Evolutionary conservation across 2,113 vertebrate genomes (phyloP), one percentile per base, ranked within the genome.

Genomic region (Fregata magnificens): DNA sequence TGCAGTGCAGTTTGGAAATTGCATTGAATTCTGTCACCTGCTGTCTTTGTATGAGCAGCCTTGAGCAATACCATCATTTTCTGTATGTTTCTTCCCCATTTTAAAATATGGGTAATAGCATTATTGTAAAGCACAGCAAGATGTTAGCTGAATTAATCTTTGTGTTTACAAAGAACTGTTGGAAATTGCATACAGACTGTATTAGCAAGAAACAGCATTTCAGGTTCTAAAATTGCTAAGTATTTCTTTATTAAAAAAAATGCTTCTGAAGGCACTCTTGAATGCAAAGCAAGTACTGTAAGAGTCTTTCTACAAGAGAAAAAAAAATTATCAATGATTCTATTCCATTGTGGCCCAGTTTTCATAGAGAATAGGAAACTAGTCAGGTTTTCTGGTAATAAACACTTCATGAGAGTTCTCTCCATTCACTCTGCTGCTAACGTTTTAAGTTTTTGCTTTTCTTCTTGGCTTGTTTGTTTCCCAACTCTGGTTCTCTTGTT

Each of bases 1-100:
- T 95, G 83, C 77, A 59, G 61, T 84, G 56, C 80, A 85, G 53
- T 87, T 93, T 95, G 90, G 73, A 87, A 90, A 93, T 76, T 85
- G 47, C 81, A 65, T 69, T 94, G 81, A 76, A 42, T 93, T 89
- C 78, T 92, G 69, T 94, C 80, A 62, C 72, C 59, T 87, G 77
- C 44, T 90, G 62, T 76, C 65, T 96, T 87, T 89, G 22, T 86
- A 50, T 83, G 81, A 87, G 31, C 93, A 91, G 40, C 65, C 44
- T 91, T 94, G 86, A 91, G 73, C 89, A 95, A 71, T 94, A 16
- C n/a, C 77, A 52, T 82, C 5, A 44, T 61, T 91, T 89, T 95
- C 78, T 91, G 34, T 89, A 32, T 85, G 77, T 87, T 88, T 72
- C 53, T 91, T 89, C 26, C 89, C 62, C 81, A 77, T 91, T 82